phyloP scores from a whole-genome alignment of 1,140 invertebrate genomes.

The Lepidurus arcticus region DNA sequence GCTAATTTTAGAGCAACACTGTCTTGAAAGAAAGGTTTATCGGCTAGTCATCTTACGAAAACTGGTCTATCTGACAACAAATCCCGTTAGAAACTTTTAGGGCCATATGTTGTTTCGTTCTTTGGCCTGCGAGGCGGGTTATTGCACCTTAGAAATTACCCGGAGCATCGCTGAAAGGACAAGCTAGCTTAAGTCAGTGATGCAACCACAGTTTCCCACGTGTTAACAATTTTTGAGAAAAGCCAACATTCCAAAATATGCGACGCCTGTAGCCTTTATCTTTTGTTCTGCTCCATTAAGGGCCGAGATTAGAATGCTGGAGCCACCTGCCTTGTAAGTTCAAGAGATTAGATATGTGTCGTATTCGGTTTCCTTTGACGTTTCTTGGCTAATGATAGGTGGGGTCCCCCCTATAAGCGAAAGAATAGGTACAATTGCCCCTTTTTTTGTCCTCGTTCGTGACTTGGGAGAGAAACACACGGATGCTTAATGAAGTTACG shows the following conservation, averaged over 20 bases:
- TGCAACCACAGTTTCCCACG: not conserved
- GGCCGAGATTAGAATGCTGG: too few relatives aligned
- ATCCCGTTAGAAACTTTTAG: not conserved
- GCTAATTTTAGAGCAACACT: too few relatives aligned
- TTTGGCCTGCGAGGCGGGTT: not conserved
- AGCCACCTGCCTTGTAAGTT: too few relatives aligned
- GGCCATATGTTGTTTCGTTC: conserved; percentile 10
- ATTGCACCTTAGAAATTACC: conserved; percentile 9
- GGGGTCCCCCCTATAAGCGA: not conserved
- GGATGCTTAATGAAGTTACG: not conserved
- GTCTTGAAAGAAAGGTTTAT: too few relatives aligned
- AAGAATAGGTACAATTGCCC: not conserved
- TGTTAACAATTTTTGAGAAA: not conserved
- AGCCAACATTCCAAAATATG: too few relatives aligned
- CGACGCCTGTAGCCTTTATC: too few relatives aligned
- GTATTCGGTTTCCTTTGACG: not conserved
- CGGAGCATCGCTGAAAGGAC: not conserved
- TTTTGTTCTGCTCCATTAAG: too few relatives aligned
- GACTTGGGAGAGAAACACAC: not conserved
- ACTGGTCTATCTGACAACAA: not conserved
- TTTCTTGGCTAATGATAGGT: not conserved
- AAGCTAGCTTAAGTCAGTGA: not conserved
- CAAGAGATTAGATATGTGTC: too few relatives aligned
- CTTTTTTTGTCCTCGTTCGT: not conserved
- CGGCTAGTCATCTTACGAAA: not conserved